Percentiles rank a stretch among this genome's conserved stretches.
These are phyloP conservation scores for Amazona vittata DNA, from an alignment of 2,113 vertebrate species.

Conservation along the genomic window DNA sequence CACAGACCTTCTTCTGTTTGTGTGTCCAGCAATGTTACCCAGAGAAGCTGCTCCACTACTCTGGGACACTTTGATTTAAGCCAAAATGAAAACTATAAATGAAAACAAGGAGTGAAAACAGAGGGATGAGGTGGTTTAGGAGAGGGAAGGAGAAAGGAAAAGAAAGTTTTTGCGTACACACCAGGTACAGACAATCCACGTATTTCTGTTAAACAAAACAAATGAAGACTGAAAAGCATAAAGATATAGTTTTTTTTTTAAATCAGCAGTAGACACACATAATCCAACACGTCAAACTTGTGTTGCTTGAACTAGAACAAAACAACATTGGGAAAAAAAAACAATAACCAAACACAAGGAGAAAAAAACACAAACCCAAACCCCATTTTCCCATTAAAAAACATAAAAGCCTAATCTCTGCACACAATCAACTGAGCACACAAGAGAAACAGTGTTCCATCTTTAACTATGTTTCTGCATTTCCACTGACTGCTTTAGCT, in stretches of 20 bases:
- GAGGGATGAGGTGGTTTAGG: background rate
- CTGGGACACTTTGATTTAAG: background rate
- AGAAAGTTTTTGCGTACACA: background rate
- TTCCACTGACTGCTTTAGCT: background rate
- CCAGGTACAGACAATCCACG: background rate
- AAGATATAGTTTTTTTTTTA: background rate
- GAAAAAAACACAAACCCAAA: background rate
- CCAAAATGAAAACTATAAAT: background rate
- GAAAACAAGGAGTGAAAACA: background rate
- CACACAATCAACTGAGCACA: background rate
- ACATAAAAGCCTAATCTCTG: background rate
- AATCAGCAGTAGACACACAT: background rate
- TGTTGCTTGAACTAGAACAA: background rate
- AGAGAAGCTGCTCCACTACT: background rate
- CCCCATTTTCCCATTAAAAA: background rate
- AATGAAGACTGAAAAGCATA: background rate
- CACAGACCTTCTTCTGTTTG: background rate
- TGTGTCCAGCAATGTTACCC: background rate
- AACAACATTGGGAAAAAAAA: background rate
- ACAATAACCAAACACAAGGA: rapidly evolving
- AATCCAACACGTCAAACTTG: background rate
- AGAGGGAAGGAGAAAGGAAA: background rate
- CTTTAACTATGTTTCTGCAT: background rate
- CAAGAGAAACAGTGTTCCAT: background rate
- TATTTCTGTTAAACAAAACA: background rate